phyloP scores from a whole-genome alignment of 2,113 vertebrate species.

The Struthidea cinerea region DNA sequence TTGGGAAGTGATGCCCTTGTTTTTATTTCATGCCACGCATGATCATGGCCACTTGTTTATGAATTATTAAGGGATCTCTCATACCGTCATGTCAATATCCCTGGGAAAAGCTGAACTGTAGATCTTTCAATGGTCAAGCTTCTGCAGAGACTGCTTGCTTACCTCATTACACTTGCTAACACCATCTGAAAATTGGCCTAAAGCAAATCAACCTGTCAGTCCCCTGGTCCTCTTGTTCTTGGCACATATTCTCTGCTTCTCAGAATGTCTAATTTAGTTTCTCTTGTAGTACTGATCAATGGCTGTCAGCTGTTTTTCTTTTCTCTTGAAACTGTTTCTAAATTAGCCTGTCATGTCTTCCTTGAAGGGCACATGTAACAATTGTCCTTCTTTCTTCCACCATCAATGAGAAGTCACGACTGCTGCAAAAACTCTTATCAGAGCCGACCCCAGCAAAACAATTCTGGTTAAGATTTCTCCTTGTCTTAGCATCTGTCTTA shows the following conservation, averaged over 20 bases:
- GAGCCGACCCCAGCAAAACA: background rate
- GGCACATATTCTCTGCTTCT: background rate
- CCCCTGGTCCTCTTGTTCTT: background rate
- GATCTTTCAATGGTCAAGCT: background rate
- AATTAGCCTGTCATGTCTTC: background rate
- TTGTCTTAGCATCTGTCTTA: background rate
- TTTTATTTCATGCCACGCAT: background rate
- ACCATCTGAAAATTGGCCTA: background rate
- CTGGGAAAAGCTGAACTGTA: background rate
- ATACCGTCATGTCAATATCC: background rate
- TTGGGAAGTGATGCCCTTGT: background rate
- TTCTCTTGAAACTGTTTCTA: background rate
- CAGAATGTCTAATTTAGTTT: background rate
- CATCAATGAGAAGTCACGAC: background rate
- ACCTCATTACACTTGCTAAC: background rate
- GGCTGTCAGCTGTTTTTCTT: background rate
- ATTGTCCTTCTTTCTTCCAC: background rate
- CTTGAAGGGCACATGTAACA: background rate
- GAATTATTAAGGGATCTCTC: background rate
- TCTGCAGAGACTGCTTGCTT: background rate
- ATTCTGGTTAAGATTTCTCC: background rate
- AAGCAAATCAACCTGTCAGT: background rate
- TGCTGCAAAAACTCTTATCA: background rate
- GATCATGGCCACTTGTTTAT: background rate
- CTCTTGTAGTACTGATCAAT: background rate